Base-by-base conservation (phyloP, 2,888 invertebrate genomes). In the Rhagophthalmus giganteus region DNA sequence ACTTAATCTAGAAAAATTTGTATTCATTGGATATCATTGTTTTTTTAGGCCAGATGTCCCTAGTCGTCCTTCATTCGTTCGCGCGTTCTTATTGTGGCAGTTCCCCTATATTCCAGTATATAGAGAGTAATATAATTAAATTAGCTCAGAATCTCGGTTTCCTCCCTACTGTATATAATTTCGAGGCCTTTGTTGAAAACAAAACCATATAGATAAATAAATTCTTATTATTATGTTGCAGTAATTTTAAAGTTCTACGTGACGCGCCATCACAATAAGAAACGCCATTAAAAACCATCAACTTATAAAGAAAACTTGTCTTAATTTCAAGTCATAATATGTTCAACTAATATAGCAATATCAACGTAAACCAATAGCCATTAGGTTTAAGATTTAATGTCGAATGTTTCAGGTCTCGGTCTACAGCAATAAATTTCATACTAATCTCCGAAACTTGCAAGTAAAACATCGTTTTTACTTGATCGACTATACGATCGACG, bases 371-470 rank as follows among this genome's bases (percentile, higher is more conserved):
- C 42, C 42, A 42, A 42, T 42, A 42, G 34, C 42, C 42, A 42
- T 42, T 42, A 42, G 33, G 16, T 42, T 26, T 34, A 42, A 42
- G 42, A 42, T 42, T 42, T 42, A 42, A 34, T 33, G 34, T 42
- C 34, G 27, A 42, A 42, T 42, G 33, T 42, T 42, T 34, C 42
- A 33, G 34, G 34, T 26, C 16, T 27, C 20, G 10, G 10, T 26
- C 33, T 25, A 26, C 25, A 12, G 27, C 24, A 26, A 42, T 42
- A 42, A 42, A 42, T 42, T 33, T 42, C 11, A 42, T 33, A 42
- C 42, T 42, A 42, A 42, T 42, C 42, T n/a, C n/a, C n/a, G n/a
- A n/a, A n/a, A n/a, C n/a, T n/a, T n/a, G n/a, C n/a, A n/a, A n/a
- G n/a, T n/a, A n/a, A n/a, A n/a, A n/a, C n/a, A n/a, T n/a, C n/a